Base-by-base conservation (phyloP, 2,797 vertebrate genomes). In the Synaphobranchus kaupii region DNA sequence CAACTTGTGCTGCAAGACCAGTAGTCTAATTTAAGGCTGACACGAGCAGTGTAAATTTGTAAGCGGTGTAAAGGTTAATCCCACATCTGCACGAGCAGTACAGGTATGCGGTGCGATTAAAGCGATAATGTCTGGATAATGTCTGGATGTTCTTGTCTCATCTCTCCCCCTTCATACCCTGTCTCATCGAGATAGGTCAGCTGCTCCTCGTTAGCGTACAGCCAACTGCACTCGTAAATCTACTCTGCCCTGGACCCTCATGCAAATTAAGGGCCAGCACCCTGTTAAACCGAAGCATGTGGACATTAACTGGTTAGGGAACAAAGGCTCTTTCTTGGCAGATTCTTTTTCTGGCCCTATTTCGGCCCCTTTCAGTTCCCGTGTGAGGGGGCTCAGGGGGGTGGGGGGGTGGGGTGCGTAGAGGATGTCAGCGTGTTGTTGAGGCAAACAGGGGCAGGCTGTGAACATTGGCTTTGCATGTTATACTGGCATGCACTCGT, bases 231-330 rank as follows among this genome's bases (percentile, higher is more conserved):
- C 84, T 85, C 28, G 44, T 85, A 66, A 85, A 85, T 85, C 60
- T 20, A n/a, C 84, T 44, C 56, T 48, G 39, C 39, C 34, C 22
- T 28, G 60, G 60, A 25, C 52, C 78, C 47, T 50, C 78, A 81
- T 81, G 47, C 78, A 81, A 81, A 81, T 81, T 10, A 60, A 60
- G 31, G 50, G 52, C 84, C 84, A 66, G 84, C 60, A 10, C 22
- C 58, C 84, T 48, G 56, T 25, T 85, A 85, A 85, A 85, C 39
- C 28, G 56, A 85, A 85, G 58, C 56, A 47, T 25, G 60, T 47
- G 60, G 60, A 66, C 47, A 47, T 85, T 66, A 85, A 84, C 78
- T 81, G n/a, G 44, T 81, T 81, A n/a, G 56, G 28, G 31, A 54
- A 83, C 82, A 83, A 83, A 58, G 82, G 15, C 82, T 52, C 82